Base-by-base conservation (phyloP, 37 sponge, comb jelly and placozoan genomes). In the Haliclona indistincta region DNA sequence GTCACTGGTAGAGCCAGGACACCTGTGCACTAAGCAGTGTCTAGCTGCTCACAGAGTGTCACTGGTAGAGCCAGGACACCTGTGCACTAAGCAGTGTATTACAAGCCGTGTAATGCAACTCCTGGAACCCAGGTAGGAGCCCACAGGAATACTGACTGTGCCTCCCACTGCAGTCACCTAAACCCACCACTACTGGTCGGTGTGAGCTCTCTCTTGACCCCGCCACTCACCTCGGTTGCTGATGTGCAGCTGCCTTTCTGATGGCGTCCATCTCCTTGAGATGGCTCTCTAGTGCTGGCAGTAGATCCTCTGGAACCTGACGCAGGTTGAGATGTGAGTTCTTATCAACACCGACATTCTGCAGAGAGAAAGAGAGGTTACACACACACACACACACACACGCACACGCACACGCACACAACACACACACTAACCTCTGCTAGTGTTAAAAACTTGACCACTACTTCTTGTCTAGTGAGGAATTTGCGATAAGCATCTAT, bases 251-350 rank as follows among this genome's bases (percentile, higher is more conserved):
- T 10, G 77, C 38, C 70, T 88, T 88, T 67, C 78, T 81, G 47
- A 75, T 67, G 15, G 64, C 29, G 70, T 94, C 95, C 66, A 89
- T 67, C 11, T 83, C 87, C 29, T 53, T 56, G 28, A 94, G 42
- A 43, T 94, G 95, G 13, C 68, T 45, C 67, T 94, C 95, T 37
- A 94, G 68, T 25, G 95, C 95, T 41, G 87, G 84, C 19, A 94
- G 67, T 43, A 94, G 41, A 49, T 84, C 85, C 49, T 75, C 77
- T 23, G 95, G 95, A 11, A 86, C 95, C 62, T 86, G 77, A 8
- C 78, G 76, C 51, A 93, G 54, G 49, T 93, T 73, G 20, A 82
- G 77, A 47, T 81, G 83, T 34, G 82, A 75, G 2, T 81, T 60
- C 33, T 76, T 75, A 39, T 93, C 94, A n/a, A 89, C 65, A 28